A percentile compares a stretch with the other conserved stretches of the same genome.
These are phyloP conservation scores for Stomatorhinus ivindoensis DNA, from an alignment of 2,113 vertebrate species.

Conservation along the genomic window DNA sequence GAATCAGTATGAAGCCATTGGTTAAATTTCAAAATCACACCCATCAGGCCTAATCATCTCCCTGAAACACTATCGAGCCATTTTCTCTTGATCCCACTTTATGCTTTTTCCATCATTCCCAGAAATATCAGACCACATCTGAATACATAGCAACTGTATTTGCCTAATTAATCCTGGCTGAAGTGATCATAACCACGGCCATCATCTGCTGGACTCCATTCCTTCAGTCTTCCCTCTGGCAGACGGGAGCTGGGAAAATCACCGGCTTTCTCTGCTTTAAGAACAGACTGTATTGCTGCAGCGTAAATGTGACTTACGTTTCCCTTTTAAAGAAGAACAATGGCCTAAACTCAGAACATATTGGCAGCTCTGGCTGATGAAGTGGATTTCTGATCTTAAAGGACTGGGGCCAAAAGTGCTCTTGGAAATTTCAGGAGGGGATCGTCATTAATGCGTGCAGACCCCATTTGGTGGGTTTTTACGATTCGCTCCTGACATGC, in stretches of 20 bases:
- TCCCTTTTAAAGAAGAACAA: not conserved
- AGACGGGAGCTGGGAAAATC: not conserved
- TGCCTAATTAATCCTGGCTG: not conserved
- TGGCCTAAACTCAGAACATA: not conserved
- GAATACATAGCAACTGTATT: not conserved
- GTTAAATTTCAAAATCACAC: not conserved
- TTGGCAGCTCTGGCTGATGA: not conserved
- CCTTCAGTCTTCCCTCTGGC: not conserved
- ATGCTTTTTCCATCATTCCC: not conserved
- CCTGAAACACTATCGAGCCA: not conserved
- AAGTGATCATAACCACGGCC: not conserved
- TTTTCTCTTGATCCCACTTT: not conserved
- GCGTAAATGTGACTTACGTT: not conserved
- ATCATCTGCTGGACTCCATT: not conserved
- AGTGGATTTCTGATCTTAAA: not conserved
- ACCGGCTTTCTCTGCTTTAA: not conserved
- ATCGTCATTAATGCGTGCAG: not conserved
- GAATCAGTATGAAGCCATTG: not conserved
- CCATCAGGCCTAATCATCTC: not conserved
- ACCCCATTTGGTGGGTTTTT: conserved; percentile 8
- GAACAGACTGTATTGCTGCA: not conserved
- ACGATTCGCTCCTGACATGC: conserved; percentile 21
- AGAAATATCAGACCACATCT: not conserved
- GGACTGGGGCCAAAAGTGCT: conserved; percentile 2
- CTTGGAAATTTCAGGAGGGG: not conserved